Conservation (phyloP, 2,797 vertebrate genomes). For the Bucorvus abyssinicus region DNA sequence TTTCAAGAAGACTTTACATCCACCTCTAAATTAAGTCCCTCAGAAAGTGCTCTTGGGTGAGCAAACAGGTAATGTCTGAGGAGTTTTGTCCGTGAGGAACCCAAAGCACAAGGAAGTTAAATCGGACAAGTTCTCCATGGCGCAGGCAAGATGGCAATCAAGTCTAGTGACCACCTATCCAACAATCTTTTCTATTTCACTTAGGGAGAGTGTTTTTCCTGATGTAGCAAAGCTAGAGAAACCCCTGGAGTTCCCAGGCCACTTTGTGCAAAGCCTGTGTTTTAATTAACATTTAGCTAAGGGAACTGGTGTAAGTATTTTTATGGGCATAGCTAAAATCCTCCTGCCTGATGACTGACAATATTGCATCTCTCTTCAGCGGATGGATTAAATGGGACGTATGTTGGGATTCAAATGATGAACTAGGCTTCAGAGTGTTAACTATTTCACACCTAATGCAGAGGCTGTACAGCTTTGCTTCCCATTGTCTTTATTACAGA, state of each 20-base stretch:
- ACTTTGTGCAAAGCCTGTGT: conserved; percentile 27
- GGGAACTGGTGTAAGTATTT: conserved; percentile 35
- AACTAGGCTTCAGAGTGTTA: conserved; percentile 28
- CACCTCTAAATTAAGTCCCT: not conserved
- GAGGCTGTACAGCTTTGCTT: accelerated
- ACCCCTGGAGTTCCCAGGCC: not conserved
- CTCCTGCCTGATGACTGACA: conserved; percentile 7
- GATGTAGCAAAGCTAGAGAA: not conserved
- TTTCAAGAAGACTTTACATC: not conserved
- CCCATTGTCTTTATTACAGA: not conserved
- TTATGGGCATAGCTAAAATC: conserved; percentile 50
- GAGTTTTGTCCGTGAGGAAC: not conserved
- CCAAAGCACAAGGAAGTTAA: not conserved
- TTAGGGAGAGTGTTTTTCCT: not conserved
- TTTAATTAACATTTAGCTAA: conserved; percentile 68
- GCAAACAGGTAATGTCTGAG: not conserved
- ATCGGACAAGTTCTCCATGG: not conserved
- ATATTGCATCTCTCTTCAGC: conserved; percentile 21
- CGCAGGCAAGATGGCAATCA: not conserved
- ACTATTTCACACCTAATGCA: conserved; percentile 9
- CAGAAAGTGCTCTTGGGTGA: not conserved
- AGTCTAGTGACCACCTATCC: not conserved
- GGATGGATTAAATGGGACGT: conserved; percentile 57
- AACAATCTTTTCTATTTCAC: not conserved
- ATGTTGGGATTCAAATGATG: not conserved